A percentile compares a stretch with the other conserved stretches of the same genome.
Conservation (phyloP, 2,113 vertebrate genomes). For the Nipponia nippon region DNA sequence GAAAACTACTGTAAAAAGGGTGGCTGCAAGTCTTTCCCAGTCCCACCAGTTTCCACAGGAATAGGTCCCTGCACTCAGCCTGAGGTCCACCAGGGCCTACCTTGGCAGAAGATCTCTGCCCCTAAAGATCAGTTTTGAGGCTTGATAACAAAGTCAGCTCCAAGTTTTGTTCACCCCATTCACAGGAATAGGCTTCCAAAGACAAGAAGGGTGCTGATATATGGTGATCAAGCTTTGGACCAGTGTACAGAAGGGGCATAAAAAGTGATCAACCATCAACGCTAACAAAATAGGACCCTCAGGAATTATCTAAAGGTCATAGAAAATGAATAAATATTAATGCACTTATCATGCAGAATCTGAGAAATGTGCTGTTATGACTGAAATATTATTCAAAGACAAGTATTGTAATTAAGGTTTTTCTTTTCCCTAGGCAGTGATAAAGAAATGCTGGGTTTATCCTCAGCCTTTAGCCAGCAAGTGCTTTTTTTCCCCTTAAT, state of each 20-base stretch:
- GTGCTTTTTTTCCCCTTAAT: conserved; percentile 13
- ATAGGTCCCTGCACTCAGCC: not conserved
- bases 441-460: conserved; percentile 64
- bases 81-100: not conserved
- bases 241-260: not conserved
- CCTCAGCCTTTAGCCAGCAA: conserved; percentile 56
- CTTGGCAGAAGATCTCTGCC: not conserved
- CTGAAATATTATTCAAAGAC: conserved; percentile 77
- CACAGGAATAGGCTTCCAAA: not conserved
- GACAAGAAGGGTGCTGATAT: not conserved
- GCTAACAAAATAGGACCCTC: conserved; percentile 61
- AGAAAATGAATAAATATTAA: conserved; percentile 78
- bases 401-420: conserved; percentile 74
- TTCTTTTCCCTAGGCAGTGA: conserved; percentile 71
- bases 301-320: conserved; percentile 74
- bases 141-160: not conserved
- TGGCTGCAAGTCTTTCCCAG: not conserved
- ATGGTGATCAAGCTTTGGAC: not conserved
- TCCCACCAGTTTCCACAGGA: not conserved
- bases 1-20: not conserved
- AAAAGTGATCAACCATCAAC: conserved; percentile 62
- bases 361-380: conserved; percentile 73
- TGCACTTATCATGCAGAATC: conserved; percentile 71
- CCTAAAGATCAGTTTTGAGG: not conserved
- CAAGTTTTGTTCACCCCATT: not conserved